phyloP scores from a whole-genome alignment of 2,797 vertebrate species.

The Myripristis murdjan region DNA sequence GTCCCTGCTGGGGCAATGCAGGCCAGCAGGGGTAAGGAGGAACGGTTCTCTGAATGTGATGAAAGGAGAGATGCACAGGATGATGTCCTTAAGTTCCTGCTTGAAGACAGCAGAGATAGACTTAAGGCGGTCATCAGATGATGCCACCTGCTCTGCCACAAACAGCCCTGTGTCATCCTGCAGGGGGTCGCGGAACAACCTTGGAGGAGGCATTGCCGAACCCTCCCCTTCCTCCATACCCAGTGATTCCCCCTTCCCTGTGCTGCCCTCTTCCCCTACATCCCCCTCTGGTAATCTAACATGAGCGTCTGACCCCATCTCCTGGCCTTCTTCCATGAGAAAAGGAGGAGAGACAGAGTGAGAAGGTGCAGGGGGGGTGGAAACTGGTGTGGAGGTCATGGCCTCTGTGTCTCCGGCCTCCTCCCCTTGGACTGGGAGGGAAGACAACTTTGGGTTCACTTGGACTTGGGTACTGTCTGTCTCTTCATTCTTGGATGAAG shows the following conservation, averaged over 20 bases:
- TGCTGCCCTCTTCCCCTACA: conserved; percentile 54
- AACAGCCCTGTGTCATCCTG: conserved; percentile 98
- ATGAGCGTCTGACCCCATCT: conserved; percentile 25
- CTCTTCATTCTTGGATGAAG: conserved; percentile 53
- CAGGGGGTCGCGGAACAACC: conserved; percentile 93
- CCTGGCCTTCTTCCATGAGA: conserved; percentile 76
- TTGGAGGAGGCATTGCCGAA: conserved; percentile 74
- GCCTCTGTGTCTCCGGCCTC: conserved; percentile 52
- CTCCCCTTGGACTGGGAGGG: conserved; percentile 28
- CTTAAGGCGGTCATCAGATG: conserved; percentile 93
- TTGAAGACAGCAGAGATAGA: conserved; percentile 92
- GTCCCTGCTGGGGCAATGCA: conserved; percentile 94
- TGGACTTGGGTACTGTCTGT: conserved; percentile 53
- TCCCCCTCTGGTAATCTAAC: conserved; percentile 45
- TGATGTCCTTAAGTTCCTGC: conserved; percentile 96
- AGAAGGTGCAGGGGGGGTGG: conserved; percentile 65
- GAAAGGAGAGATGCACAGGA: conserved; percentile 96
- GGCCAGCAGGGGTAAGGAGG: conserved; percentile 90
- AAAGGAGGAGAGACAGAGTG: conserved; percentile 80
- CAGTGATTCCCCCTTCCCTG: conserved; percentile 62
- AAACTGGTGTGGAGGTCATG: conserved; percentile 72
- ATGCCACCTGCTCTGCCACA: conserved; percentile 91
- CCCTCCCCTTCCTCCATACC: conserved; percentile 64
- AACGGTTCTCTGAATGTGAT: conserved; percentile 94
- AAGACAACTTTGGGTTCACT: conserved; percentile 29